These are phyloP conservation scores for Hemibagrus wyckioides DNA, from an alignment of 2,113 vertebrate genomes.

Conservation along the genomic window DNA sequence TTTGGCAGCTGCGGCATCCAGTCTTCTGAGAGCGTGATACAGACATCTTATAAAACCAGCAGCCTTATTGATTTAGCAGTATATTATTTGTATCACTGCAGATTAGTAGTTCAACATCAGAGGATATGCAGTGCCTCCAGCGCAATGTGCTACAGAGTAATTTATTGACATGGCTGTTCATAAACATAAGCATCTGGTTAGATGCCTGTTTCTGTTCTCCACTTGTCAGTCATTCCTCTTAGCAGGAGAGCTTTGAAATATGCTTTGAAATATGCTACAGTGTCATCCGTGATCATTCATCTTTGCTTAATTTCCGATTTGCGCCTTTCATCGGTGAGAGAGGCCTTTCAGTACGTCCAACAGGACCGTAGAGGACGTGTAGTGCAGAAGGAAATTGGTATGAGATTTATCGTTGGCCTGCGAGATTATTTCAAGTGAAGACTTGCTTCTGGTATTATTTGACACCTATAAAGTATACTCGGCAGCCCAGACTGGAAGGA, in stretches of 20 bases:
- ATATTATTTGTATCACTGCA: conserved; percentile 21
- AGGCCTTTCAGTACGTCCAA: conserved; percentile 1
- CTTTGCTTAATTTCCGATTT: background rate
- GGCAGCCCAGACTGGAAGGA: background rate
- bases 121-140: conserved; percentile 26
- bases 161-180: conserved; percentile 32
- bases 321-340: conserved; percentile 20
- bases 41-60: conserved; percentile 1
- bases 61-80: background rate
- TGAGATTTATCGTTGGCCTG: background rate
- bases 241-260: conserved; percentile 24
- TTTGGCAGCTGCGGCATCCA: background rate
- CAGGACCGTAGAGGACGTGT: conserved; percentile 9
- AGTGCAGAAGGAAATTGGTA: conserved; percentile 6
- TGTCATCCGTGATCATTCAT: background rate
- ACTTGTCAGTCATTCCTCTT: conserved; percentile 29
- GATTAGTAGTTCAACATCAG: conserved; percentile 36
- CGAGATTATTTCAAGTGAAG: conserved; percentile 18
- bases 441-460: background rate
- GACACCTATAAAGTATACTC: background rate
- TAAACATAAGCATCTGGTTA: conserved; percentile 25
- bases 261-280: conserved; percentile 13
- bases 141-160: conserved; percentile 16
- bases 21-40: background rate
- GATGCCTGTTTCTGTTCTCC: conserved; percentile 31